These are phyloP conservation scores for Muscina levida DNA, from an alignment of 2,888 invertebrate genomes.

Conservation along the genomic window DNA sequence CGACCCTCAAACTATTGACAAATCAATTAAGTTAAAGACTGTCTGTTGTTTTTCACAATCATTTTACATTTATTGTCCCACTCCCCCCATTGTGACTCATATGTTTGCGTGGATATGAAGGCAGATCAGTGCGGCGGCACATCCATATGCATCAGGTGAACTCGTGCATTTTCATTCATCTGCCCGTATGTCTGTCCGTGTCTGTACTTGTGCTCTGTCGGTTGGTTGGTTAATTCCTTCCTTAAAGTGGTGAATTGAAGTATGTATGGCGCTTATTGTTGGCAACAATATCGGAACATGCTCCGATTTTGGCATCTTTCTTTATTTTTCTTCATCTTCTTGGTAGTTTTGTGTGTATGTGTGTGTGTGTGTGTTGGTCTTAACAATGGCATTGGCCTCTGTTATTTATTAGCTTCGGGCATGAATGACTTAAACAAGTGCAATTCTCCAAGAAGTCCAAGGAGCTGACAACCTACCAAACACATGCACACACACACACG, in stretches of 20 bases:
- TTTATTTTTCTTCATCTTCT: constrained; percentile 16
- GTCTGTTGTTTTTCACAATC: too few species aligned
- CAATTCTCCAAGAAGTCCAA: constrained; percentile 50
- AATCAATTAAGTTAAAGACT: too few species aligned
- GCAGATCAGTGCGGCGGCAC: background rate
- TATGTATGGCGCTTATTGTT: constrained; percentile 59
- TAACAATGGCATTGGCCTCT: constrained; percentile 52
- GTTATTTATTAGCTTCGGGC: constrained; percentile 52
- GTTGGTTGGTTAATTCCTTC: constrained; percentile 53
- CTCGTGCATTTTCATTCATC: constrained; percentile 40
- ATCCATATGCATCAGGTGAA: constrained; percentile 33
- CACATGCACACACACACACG: background rate
- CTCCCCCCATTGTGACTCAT: too few species aligned
- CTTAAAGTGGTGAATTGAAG: constrained; percentile 58
- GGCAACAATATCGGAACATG: constrained; percentile 43
- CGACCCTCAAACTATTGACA: too few species aligned
- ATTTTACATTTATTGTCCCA: too few species aligned
- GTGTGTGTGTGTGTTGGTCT: constrained; percentile 5
- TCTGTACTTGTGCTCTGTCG: too few species aligned
- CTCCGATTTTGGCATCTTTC: constrained; percentile 19
- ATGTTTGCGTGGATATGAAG: background rate
- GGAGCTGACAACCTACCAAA: too few species aligned
- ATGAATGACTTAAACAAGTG: constrained; percentile 59
- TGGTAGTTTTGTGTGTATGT: constrained; percentile 2
- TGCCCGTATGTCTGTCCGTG: constrained; percentile 15